Evolutionary conservation across 2,113 vertebrate species (phyloP).

Genomic region (Albula goreensis): DNA sequence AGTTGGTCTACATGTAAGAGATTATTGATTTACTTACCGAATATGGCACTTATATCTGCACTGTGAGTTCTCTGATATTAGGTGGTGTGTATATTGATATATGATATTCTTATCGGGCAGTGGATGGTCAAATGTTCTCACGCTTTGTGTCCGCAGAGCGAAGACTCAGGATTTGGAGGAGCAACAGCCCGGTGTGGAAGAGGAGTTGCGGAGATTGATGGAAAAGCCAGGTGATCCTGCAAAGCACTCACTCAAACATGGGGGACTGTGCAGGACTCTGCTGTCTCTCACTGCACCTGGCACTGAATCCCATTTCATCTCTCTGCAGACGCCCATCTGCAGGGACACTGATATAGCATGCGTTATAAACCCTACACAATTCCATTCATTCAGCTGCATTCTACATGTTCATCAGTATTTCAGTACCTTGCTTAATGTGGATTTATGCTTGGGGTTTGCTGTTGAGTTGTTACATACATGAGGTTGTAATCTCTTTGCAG

Average conservation of each 20-base stretch:
- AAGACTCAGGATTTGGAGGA: conserved; percentile 88
- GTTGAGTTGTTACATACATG: neutral
- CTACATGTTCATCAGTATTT: neutral
- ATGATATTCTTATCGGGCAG: too few relatives aligned
- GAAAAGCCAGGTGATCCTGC: conserved; percentile 75
- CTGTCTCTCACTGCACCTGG: neutral
- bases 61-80: neutral
- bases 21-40: neutral
- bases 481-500: neutral
- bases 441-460: neutral
- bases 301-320: neutral
- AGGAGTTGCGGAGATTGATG: conserved; percentile 80
- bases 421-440: neutral
- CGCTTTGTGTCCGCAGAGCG: conserved; percentile 64
- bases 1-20: conserved; percentile 86
- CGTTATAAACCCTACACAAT: neutral
- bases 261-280: neutral
- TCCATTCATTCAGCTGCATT: neutral
- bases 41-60: neutral
- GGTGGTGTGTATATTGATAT: neutral
- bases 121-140: neutral
- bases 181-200: conserved; percentile 81
- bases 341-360: neutral
- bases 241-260: neutral
- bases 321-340: neutral